phyloP scores from a whole-genome alignment of 1,140 invertebrate species.

The Sarcophaga peregrina region DNA sequence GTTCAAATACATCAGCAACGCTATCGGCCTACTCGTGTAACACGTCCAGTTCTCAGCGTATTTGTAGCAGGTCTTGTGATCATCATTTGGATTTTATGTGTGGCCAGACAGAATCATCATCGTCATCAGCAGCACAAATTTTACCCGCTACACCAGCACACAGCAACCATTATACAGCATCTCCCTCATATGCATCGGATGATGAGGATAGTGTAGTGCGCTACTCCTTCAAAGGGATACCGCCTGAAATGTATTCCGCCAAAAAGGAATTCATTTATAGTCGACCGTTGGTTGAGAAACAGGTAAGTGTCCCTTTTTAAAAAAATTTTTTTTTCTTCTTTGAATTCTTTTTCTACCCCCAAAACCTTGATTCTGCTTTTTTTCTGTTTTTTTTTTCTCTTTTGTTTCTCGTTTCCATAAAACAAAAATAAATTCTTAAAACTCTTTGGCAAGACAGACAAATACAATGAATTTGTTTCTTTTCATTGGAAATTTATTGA shows the following conservation, averaged over 20 bases:
- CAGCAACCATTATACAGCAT: background rate
- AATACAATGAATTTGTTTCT: constrained; percentile 8
- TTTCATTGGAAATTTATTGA: constrained; percentile 40
- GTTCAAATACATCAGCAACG: constrained; percentile 19
- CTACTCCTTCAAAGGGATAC: constrained; percentile 59
- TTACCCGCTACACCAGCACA: constrained; percentile 21
- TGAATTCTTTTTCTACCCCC: too few species aligned
- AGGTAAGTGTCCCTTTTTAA: constrained; percentile 51
- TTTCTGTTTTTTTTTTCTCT: too few species aligned
- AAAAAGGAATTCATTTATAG: constrained; percentile 60
- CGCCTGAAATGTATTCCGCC: constrained; percentile 60
- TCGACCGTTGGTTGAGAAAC: constrained; percentile 55
- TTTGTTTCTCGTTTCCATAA: too few species aligned
- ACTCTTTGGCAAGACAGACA: background rate
- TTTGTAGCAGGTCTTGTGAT: constrained; percentile 25
- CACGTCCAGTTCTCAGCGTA: constrained; percentile 12
- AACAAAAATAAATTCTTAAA: too few species aligned
- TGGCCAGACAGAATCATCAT: background rate
- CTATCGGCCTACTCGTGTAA: constrained; percentile 13
- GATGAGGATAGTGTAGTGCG: constrained; percentile 50
- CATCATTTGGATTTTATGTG: background rate
- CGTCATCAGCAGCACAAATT: background rate
- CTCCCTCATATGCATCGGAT: constrained; percentile 13
- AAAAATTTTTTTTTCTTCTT: too few species aligned
- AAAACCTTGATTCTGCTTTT: background rate